Evolutionary conservation across 2,113 vertebrate genomes (phyloP).

Genomic region (Alouatta palliata): DNA sequence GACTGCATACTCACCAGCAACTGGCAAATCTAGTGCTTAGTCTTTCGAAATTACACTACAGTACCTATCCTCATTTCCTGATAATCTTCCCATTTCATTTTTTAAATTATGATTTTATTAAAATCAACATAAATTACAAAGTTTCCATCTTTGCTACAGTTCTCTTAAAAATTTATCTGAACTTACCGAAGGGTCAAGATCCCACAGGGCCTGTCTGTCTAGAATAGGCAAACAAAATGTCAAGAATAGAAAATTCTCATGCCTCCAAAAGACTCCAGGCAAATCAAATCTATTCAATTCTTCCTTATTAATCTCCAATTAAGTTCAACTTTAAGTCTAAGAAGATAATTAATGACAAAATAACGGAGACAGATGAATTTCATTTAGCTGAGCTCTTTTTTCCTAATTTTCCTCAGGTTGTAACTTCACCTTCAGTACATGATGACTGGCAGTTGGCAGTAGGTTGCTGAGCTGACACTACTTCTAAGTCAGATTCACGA

Average conservation of each 20-base stretch:
- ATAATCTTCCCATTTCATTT: slow-evolving; percentile 37
- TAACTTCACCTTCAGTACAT: slow-evolving; percentile 84
- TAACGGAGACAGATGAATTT: slow-evolving; percentile 56
- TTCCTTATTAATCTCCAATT: slow-evolving; percentile 62
- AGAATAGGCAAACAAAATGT: neutral
- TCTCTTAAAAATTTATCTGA: slow-evolving; percentile 16
- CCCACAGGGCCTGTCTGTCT: neutral
- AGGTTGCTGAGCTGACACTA: slow-evolving; percentile 76
- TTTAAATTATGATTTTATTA: slow-evolving; percentile 51
- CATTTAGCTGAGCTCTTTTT: neutral
- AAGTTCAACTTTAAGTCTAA: neutral
- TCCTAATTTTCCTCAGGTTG: slow-evolving; percentile 82
- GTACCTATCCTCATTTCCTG: slow-evolving; percentile 34
- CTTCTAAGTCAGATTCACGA: slow-evolving; percentile 92
- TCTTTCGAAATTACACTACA: slow-evolving; percentile 32
- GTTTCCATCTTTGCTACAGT: slow-evolving; percentile 41
- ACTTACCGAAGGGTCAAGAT: neutral
- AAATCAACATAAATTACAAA: slow-evolving; percentile 65
- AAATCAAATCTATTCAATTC: neutral
- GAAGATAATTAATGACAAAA: slow-evolving; percentile 56
- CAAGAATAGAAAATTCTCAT: slow-evolving; percentile 43
- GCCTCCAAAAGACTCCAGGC: slow-evolving; percentile 1
- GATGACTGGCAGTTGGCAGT: slow-evolving; percentile 79
- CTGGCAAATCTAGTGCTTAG: neutral
- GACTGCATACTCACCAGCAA: neutral